Base-by-base conservation (phyloP, 2,797 vertebrate genomes). In the Podarcis lilfordi region DNA sequence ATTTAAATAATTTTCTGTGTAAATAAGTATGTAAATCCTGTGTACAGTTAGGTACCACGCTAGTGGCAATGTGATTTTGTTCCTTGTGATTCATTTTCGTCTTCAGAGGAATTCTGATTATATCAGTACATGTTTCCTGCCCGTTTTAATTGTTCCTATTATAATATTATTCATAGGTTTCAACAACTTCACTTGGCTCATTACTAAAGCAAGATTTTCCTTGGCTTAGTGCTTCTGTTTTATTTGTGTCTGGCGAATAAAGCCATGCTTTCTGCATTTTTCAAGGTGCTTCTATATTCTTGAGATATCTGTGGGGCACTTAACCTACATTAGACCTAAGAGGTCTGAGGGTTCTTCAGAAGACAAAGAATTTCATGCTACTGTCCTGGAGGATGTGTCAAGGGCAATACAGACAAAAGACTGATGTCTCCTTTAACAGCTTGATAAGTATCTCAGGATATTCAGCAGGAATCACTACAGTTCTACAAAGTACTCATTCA, bases 381-480 rank as follows among this genome's bases (percentile, higher is more conserved):
- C 95, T 95, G 97, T 97, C 96, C 94, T 97, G 96, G 96, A 97
- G 97, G 95, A 97, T 96, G 95, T 97, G 97, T 98, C 97, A 97
- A 98, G 98, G 97, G 97, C 97, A 97, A 97, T 96, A 94, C 97
- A 97, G 97, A 98, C 97, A 98, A 98, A 98, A 98, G 97, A 97
- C 94, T 95, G 96, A 98, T 97, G 97, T 97, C 97, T 98, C 96
- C 97, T 97, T 97, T 97, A 97, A 96, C 95, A 95, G 94, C 89
- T 92, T 95, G 97, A 98, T 98, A 97, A 97, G 96, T 96, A 98
- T 98, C 97, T 97, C 94, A 95, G 95, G 95, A 95, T 96, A 96
- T 97, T 97, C 96, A 95, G 96, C 92, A 86, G 93, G 95, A 97
- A 96, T 97, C 95, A 91, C 96, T 96, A 95, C 96, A 96, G 96